Evolutionary conservation across 2,797 vertebrate genomes (phyloP), one percentile per base, ranked within the genome.

Genomic region (Lycodopsis pacificus): DNA sequence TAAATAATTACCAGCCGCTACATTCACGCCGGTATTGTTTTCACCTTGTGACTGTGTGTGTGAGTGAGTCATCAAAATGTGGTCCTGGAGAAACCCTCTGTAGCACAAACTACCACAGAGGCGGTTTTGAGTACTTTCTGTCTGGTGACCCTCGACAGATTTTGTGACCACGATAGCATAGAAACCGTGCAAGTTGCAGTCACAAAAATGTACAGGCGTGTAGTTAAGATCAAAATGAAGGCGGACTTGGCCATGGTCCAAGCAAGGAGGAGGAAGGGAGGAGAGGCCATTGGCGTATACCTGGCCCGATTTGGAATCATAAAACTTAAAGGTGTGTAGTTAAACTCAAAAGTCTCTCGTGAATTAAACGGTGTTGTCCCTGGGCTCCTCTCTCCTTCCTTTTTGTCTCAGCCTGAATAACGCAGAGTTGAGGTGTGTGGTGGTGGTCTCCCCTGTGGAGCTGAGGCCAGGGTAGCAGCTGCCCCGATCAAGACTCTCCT

Each of bases 401-500:
- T 73, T 85, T 64, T 42, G 36, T 72, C 70, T 80, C 34, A n/a
- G 32, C 61, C 65, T 91, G 85, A 89, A 84, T 88, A 91, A 88
- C 91, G 84, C 81, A 85, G 71, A 84, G 67, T 77, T 74, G 76
- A 79, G 77, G 88, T 89, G 84, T 84, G 74, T 58, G 76, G 73
- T 59, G 78, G 63, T 81, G 82, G 74, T 77, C 85, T 83, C 84
- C 86, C 91, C 85, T 73, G 83, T 84, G 87, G 89, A 87, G 86
- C 81, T 71, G 77, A 69, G 86, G 76, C 88, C 84, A 82, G 86
- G 90, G 88, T 81, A 93, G 92, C 94, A 95, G 93, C 92, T 95
- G 94, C 91, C 82, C 88, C 89, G 79, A 92, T 93, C 92, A 92
- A 89, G 89, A 79, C 85, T 90, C 88, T 93, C 86, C 80, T 93